Base-by-base conservation (phyloP, 2,888 invertebrate species). In the Iselma pallidipennis region DNA sequence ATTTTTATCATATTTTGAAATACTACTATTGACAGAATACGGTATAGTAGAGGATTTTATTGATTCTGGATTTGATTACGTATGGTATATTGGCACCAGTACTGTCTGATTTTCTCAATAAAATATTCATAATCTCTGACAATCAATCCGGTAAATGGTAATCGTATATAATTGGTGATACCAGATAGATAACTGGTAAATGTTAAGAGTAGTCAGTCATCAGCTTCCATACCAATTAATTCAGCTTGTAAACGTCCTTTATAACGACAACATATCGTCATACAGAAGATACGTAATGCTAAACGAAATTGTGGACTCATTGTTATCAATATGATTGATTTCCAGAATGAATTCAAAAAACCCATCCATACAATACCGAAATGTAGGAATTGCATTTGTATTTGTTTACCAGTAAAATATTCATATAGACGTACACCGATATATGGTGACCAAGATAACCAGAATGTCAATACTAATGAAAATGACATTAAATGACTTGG, bases 401-500 rank as follows among this genome's bases (percentile, higher is more conserved):
- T 72, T 54, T 70, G 70, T 4, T 59, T 50, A 67, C 86, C 88
- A 52, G 85, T 87, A 74, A 87, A 82, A 78, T 87, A 88, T 80
- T 90, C 93, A 83, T 94, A 95, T 65, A 94, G 83, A 71, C 91
- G 88, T 45, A 96, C 86, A 59, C 88, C 86, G 68, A 95, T 91
- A 84, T 93, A 96, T 23, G 98, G 98, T 68, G 92, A 86, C 98
- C 98, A 98, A 73, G 96, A 94, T 66, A 95, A 83, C 90, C 95
- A 92, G 84, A 97, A 98, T 60, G 92, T 86, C 73, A 93, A 85
- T 70, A 97, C 92, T 75, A 98, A 88, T 72, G 95, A 88, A 83
- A 98, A 96, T 76, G 96, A 95, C 90, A 97, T 95, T 82, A 94
- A 88, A 85, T 98, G 97, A 85, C 94, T 95, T 67, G 95, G 95